These are phyloP conservation scores for Lithophane semibrunnea DNA, from an alignment of 2,888 invertebrate genomes.

Conservation along the genomic window DNA sequence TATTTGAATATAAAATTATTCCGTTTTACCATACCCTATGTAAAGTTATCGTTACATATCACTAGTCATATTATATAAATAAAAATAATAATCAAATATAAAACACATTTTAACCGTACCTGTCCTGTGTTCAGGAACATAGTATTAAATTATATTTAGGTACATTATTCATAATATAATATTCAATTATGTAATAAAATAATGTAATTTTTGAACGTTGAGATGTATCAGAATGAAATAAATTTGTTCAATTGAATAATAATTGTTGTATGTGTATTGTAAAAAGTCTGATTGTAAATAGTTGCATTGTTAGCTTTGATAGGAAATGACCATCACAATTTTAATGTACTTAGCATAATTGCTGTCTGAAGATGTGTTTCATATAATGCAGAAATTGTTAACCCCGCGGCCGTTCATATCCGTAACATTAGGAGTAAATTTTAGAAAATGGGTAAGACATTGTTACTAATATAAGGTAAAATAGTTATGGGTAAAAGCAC, in stretches of 20 bases:
- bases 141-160: conserved; percentile 75
- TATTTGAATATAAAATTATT: conserved; percentile 65
- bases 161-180: conserved; percentile 56
- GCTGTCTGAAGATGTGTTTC: conserved; percentile 67
- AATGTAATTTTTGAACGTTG: conserved; percentile 60
- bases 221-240: conserved; percentile 48
- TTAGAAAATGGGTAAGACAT: conserved; percentile 23
- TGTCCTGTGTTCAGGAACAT: conserved; percentile 89
- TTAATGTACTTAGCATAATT: conserved; percentile 70
- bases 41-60: conserved; percentile 89
- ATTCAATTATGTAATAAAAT: conserved; percentile 53
- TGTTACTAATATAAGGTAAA: conserved; percentile 21
- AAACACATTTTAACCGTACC: conserved; percentile 85
- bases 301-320: conserved; percentile 68
- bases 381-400: conserved; percentile 22
- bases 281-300: conserved; percentile 88
- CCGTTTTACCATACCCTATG: conserved; percentile 84
- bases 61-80: conserved; percentile 87
- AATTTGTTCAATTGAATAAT: conserved; percentile 62
- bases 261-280: conserved; percentile 68
- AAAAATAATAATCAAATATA: conserved; percentile 77
- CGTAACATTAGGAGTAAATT: not conserved
- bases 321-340: conserved; percentile 79
- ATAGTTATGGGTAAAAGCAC: conserved; percentile 18
- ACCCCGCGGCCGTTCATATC: not conserved